Evolutionary conservation across 2,797 vertebrate species (phyloP), one percentile per base, ranked within the genome.

Genomic region (Poecile montanus): DNA sequence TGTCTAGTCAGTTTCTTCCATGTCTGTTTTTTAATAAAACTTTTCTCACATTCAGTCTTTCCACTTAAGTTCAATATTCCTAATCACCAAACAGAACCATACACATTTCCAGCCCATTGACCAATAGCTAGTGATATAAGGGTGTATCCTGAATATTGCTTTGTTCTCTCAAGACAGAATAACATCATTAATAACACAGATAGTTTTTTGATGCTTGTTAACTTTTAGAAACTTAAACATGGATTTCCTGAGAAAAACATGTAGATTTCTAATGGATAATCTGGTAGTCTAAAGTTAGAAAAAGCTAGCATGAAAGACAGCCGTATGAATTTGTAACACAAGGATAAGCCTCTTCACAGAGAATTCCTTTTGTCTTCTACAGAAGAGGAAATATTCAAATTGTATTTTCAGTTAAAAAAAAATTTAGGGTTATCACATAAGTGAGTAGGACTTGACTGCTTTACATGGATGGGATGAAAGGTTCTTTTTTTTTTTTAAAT

Each of bases 391-490:
- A 48, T 16, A 7, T 34, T 89, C 5, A 44, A 32, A 58, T 18
- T 61, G 2, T 34, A 50, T 83, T 86, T 62, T 68, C 50, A 79
- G 14, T 75, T 67, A 12, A 19, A 62, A 56, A 50, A 27, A 38
- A 0, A 62, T 56, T 36, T 44, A 40, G 4, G 8, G 3, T 56
- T 63, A 75, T 58, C 13, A 21, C 0, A 1, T 34, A 62, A 26
- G 6, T 29, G 73, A 11, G 6, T 19, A 54, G 19, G 5, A 44
- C 75, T 72, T 72, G 16, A 48, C 32, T 61, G 26, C 19, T 61
- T 88, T 79, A 40, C 7, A 51, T 7, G 51, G 6, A 40, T 17
- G 19, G 8, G 4, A 74, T n/a, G 60, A 65, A 68, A 50, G 6
- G 4, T 16, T 53, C 4, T 3, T n/a, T n/a, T 54, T 7, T 42